Percentiles rank a stretch among this genome's conserved stretches.
phyloP scores from a whole-genome alignment of 1,140 invertebrate species.

The Pristionchus pacificus region DNA sequence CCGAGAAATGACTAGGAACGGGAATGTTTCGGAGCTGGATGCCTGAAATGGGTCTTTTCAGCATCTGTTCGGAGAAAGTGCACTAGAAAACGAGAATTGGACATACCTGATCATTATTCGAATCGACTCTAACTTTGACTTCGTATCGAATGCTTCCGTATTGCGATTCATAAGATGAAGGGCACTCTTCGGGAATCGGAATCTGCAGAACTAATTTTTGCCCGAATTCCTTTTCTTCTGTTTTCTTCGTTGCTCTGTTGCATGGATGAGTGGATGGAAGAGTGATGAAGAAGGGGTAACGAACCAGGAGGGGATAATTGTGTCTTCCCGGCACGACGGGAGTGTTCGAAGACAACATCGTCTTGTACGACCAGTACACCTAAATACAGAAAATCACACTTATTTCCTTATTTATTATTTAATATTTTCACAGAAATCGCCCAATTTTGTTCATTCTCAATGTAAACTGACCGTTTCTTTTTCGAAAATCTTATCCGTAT shows the following conservation, averaged over 20 bases:
- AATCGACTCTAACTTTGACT: slow-evolving; percentile 36
- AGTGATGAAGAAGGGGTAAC: slow-evolving; percentile 25
- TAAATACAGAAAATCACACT: slow-evolving; percentile 1
- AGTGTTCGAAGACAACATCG: no score
- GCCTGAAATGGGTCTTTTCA: slow-evolving; percentile 35
- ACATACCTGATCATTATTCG: slow-evolving; percentile 44
- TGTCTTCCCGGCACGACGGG: neutral
- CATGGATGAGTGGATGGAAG: slow-evolving; percentile 35
- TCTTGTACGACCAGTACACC: neutral
- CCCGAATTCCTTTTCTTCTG: slow-evolving; percentile 39
- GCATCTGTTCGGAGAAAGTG: slow-evolving; percentile 2
- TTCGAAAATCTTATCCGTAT: slow-evolving; percentile 55
- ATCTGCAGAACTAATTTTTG: slow-evolving; percentile 43
- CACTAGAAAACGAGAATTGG: neutral
- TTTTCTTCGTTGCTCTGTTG: slow-evolving; percentile 30
- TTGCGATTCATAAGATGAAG: slow-evolving; percentile 49
- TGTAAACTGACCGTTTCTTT: slow-evolving; percentile 45
- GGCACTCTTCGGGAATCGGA: slow-evolving; percentile 40
- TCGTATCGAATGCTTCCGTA: slow-evolving; percentile 51
- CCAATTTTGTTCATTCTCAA: neutral
- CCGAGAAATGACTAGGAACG: slow-evolving; percentile 45
- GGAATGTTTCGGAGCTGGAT: slow-evolving; percentile 44
- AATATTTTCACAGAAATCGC: slow-evolving; percentile 1
- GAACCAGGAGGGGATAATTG: neutral
- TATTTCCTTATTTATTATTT: slow-evolving; percentile 11